Conservation (phyloP, 2,797 vertebrate species). For the Falco berigora region DNA sequence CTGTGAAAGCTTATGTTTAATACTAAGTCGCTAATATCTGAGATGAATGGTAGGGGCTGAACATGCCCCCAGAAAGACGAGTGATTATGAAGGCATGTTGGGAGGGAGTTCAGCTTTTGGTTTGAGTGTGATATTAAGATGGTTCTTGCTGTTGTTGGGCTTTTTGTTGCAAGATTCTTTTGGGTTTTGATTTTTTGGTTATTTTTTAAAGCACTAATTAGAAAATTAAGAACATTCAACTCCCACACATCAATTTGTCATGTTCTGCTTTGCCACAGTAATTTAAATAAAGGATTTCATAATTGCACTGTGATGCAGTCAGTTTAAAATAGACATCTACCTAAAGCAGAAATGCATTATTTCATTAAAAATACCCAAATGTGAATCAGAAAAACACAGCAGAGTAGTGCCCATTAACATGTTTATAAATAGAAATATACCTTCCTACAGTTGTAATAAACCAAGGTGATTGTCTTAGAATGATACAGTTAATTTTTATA, state of each 20-base stretch:
- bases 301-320: not conserved
- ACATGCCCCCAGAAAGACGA: not conserved
- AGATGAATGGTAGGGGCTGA: not conserved
- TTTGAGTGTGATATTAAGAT: not conserved
- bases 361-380: not conserved
- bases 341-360: not conserved
- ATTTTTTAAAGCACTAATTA: conserved; percentile 18
- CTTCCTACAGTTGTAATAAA: accelerated
- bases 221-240: conserved; percentile 32
- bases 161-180: not conserved
- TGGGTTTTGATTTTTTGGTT: not conserved
- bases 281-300: not conserved
- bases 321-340: not conserved
- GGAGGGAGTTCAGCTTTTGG: not conserved
- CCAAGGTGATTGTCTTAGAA: not conserved
- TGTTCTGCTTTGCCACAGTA: conserved; percentile 6
- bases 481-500: accelerated
- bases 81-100: too few species aligned
- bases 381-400: not conserved
- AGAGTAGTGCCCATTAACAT: accelerated
- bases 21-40: not conserved
- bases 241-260: conserved; percentile 6
- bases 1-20: not conserved
- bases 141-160: not conserved
- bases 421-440: not conserved